These are phyloP conservation scores for Manis javanica DNA, from an alignment of 2,797 vertebrate genomes.

Conservation along the genomic window DNA sequence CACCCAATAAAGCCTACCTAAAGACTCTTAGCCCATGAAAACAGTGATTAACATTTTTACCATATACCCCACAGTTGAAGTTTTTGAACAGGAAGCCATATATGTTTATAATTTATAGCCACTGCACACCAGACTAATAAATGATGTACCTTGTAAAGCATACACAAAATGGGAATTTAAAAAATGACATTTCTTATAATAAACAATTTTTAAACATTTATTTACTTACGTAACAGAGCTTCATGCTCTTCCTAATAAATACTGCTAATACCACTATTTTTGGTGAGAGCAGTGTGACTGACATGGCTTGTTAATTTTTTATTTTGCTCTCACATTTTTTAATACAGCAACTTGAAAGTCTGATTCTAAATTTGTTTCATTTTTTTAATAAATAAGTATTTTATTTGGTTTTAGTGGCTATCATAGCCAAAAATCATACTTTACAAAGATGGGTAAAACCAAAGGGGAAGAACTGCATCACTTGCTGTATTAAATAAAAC, in stretches of 20 bases:
- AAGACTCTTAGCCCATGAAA: neutral
- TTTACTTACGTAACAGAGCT: conserved; percentile 34
- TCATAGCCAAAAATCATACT: conserved; percentile 55
- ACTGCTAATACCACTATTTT: conserved; percentile 35
- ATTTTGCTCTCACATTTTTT: conserved; percentile 59
- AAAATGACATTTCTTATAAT: conserved; percentile 4
- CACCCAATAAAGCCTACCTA: neutral
- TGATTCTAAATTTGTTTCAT: conserved; percentile 61
- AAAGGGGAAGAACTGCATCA: conserved; percentile 54
- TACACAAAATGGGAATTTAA: conserved; percentile 42
- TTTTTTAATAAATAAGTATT: conserved; percentile 60
- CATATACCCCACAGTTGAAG: neutral
- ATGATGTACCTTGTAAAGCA: conserved; percentile 43
- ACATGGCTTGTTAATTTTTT: conserved; percentile 34
- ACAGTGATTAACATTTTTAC: conserved; percentile 38
- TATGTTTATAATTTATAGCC: conserved; percentile 24
- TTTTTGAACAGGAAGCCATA: neutral
- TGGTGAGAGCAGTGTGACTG: conserved; percentile 24
- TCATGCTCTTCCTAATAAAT: conserved; percentile 47
- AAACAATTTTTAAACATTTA: conserved; percentile 49
- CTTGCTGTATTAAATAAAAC: conserved; percentile 63
- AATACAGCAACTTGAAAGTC: conserved; percentile 54
- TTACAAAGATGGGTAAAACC: conserved; percentile 58
- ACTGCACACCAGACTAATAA: conserved; percentile 32
- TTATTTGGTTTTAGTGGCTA: conserved; percentile 55